Evolutionary conservation across 1,140 invertebrate species (phyloP), one percentile per base, ranked within the genome.

Genomic region (Lordiphosa mommai): DNA sequence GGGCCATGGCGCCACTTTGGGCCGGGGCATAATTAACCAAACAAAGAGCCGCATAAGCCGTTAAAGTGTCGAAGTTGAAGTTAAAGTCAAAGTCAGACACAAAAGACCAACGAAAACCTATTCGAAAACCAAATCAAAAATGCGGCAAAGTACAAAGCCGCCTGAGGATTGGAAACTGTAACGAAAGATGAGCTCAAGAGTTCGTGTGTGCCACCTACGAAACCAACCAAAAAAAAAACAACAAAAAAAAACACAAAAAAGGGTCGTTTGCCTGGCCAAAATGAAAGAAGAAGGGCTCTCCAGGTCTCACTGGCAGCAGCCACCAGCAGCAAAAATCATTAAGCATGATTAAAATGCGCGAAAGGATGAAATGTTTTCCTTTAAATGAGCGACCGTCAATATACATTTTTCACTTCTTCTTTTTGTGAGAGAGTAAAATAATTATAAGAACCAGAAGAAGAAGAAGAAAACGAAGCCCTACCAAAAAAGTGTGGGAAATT

Each of bases 61-160:
- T 70, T 80, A 74, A 79, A 82, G 76, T 80, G 66, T 80, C 74
- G 76, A 80, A 70, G 55, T 56, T 63, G 55, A 66, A 59, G 55
- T 40, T 49, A 48, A 55, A 67, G 61, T 59, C 49, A 48, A 46
- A 72, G 46, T 51, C 68, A 63, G 70, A 59, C 48, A 73, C 71
- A 59, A 70, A 70, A 79, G 69, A 47, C 30, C 20, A 56, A 46
- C 50, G 51, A 49, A 37, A 64, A 27, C 50, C 59, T 68, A 79
- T 80, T 79, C 33, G 73, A 71, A 70, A 80, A 71, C 46, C 66
- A 82, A 82, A 72, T 72, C 76, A 82, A 72, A 82, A 77, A 72
- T 67, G 76, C 76, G 76, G 76, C 76, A 82, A 82, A 82, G 41
- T 72, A 82, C 76, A 82, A 82, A 82, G 77, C 0, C 47, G 27